Base-by-base conservation (phyloP, 2,888 invertebrate species). In the Tortrix viridana region DNA sequence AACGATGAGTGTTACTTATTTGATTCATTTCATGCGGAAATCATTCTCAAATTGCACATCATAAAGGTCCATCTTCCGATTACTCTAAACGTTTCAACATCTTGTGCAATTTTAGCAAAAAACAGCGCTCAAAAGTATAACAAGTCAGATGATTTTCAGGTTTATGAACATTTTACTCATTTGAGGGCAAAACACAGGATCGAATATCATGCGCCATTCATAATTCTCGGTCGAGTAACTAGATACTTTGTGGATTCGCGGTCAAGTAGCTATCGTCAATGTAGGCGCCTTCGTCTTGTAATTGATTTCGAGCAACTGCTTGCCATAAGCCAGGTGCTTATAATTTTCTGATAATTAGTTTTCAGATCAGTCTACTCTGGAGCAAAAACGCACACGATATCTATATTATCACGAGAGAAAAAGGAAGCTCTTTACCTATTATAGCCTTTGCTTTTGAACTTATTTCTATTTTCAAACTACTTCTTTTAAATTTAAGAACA, bases 41-140 rank as follows among this genome's bases (percentile, higher is more conserved):
- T 86, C 80, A 82, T 81, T 88, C 90, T 91, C 90, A 88, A 89
- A 89, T 91, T 91, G 89, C 91, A 88, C 81, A 84, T 81, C 77
- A 72, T 75, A 80, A 75, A 79, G 77, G 75, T 81, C 69, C 72
- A 74, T 80, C 84, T 88, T 88, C 86, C 86, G 87, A 87, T 85
- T 84, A 76, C 77, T 41, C 16, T 41, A 16, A 66, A 70, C 69
- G 67, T 69, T 66, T 59, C 65, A 66, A 47, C 41, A 52, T 52
- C 62, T 57, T 57, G 52, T 16, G 57, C 47, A 47, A 26, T 46
- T 38, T 57, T 5, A 23, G 12, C 14, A 53, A 43, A 57, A 60
- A 57, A 47, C n/a, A 4, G 5, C 22, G 22, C 41, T 16, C 16
- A 22, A 47, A 57, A 46, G 16, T 23, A 37, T 57, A 62, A 41